Evolutionary conservation across 2,888 invertebrate genomes (phyloP).

Genomic region (Celastrina argiolus): DNA sequence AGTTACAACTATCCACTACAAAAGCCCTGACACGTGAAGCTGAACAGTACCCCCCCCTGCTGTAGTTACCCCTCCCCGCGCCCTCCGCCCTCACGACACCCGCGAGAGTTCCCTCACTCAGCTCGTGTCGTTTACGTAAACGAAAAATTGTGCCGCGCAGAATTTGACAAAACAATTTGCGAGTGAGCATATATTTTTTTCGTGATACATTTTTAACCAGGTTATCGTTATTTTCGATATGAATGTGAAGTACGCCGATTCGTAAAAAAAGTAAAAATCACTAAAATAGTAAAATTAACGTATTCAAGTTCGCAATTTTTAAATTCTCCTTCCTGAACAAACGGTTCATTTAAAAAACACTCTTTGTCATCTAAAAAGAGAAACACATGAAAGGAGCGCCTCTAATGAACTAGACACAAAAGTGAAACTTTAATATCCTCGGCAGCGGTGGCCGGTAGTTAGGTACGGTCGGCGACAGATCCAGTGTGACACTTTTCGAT

Average conservation of each 20-base stretch:
- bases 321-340: too few species aligned
- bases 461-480: background rate
- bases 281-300: too few species aligned
- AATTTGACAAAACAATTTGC: background rate
- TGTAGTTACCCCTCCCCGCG: background rate
- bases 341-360: background rate
- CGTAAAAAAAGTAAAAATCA: too few species aligned
- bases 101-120: background rate
- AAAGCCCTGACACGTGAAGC: background rate
- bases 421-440: slow-evolving; percentile 12
- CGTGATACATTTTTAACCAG: background rate
- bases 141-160: background rate
- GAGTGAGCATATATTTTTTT: background rate
- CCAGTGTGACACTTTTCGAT: background rate
- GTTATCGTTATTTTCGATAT: background rate
- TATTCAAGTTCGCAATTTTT: too few species aligned
- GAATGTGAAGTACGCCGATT: too few species aligned
- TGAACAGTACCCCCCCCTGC: background rate
- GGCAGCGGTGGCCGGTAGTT: background rate
- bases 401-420: slow-evolving; percentile 5
- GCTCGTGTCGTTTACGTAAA: background rate
- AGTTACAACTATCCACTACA: background rate
- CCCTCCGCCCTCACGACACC: background rate
- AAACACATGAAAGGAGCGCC: slow-evolving; percentile 7
- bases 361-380: slow-evolving; percentile 1